Evolutionary conservation across 2,113 vertebrate genomes (phyloP).

Genomic region (Aramus guarauna): DNA sequence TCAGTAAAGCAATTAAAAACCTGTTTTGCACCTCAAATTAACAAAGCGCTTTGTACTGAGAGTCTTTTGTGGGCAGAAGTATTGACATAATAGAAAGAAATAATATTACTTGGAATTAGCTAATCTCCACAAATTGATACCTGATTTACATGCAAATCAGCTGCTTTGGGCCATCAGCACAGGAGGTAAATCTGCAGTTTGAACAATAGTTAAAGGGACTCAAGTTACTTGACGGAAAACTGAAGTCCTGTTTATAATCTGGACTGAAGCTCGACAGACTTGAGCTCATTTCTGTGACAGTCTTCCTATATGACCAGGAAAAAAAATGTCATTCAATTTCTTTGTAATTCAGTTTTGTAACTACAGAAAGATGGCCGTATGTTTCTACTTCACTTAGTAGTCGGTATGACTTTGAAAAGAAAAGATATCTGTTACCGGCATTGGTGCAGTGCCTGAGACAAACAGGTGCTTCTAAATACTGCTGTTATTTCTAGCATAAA

Average conservation of each 20-base stretch:
- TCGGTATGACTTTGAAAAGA: background rate
- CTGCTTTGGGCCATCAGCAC: background rate
- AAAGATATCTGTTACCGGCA: background rate
- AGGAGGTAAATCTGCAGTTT: background rate
- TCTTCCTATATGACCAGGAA: background rate
- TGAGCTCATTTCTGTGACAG: background rate
- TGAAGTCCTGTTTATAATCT: background rate
- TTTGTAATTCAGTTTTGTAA: background rate
- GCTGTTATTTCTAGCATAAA: constrained; percentile 3
- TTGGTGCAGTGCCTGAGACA: background rate
- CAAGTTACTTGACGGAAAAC: background rate
- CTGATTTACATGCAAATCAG: background rate
- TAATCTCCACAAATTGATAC: background rate
- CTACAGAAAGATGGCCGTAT: background rate
- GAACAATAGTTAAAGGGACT: background rate
- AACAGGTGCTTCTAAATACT: background rate
- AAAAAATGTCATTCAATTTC: background rate
- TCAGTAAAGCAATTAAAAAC: background rate
- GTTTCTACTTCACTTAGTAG: background rate
- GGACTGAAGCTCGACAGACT: background rate
- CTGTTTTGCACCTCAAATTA: background rate
- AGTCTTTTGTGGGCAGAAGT: background rate
- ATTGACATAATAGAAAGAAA: background rate
- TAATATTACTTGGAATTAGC: background rate
- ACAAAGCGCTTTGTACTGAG: background rate